Evolutionary conservation across 2,113 vertebrate species (phyloP), one percentile per base, ranked within the genome.

Genomic region (Apodemus speciosus): DNA sequence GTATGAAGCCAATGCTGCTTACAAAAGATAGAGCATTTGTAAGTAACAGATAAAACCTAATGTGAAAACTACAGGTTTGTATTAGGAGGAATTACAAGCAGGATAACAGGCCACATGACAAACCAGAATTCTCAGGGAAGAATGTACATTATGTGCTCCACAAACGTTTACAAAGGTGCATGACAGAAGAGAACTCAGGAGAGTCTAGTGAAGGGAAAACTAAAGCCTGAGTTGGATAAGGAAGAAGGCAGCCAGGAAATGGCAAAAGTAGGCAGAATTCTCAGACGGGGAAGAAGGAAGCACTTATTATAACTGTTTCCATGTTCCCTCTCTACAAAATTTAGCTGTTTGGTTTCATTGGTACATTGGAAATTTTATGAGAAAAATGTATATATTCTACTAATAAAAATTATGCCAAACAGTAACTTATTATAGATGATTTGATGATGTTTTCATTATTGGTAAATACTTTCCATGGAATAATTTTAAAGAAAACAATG

Each of bases 361-460:
- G 30, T 60, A 46, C 38, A 60, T 58, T 49, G 4, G 62, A 21
- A 79, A 18, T n/a, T 90, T 58, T 11, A 32, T 53, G 3, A 90
- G 32, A 80, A 88, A 68, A 90, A 30, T 11, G 21, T 20, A 0
- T 66, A 40, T 62, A 86, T 2, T 40, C 38, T 25, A 30, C 1
- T 30, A 58, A 13, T 64, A 23, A 49, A 68, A 83, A 76, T 51
- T 58, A 35, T 69, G 15, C 16, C 49, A 80, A 4, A 43, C 2
- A 35, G 30, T 71, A 49, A 49, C 46, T 20, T 58, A 51, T 68
- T 77, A 27, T 69, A 16, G 58, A 40, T 6, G 53, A 46, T 75
- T 69, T 90, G 30, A 9, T 69, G n/a, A 27, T 43, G 15, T 77
- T 79, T 92, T 81, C 40, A 77, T 30, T 88, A 25, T 27, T 83